phyloP scores from a whole-genome alignment of 1,140 invertebrate genomes.

The Cydia strobilella region DNA sequence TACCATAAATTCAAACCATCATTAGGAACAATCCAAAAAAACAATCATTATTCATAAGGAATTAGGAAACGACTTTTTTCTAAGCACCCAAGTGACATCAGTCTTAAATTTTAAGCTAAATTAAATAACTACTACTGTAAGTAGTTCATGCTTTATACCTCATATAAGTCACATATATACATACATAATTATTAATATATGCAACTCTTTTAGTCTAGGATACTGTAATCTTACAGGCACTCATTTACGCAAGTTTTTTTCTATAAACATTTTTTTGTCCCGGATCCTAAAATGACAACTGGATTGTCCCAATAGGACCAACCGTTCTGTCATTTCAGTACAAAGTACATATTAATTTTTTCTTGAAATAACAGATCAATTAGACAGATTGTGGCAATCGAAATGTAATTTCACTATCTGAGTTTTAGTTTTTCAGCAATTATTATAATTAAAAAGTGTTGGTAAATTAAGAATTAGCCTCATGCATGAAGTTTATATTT shows the following conservation, averaged over 20 bases:
- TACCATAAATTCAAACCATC: not conserved
- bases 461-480: no score
- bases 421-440: no score
- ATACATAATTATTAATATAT: not conserved
- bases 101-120: slow-evolving; percentile 50
- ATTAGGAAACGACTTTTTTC: slow-evolving; percentile 27
- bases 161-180: not conserved
- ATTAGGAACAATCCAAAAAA: slow-evolving; percentile 8
- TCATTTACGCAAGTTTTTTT: not conserved
- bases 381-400: no score
- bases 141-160: not conserved
- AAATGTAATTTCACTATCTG: no score
- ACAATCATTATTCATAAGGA: slow-evolving; percentile 15
- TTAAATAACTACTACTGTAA: slow-evolving; percentile 2
- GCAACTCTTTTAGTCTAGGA: not conserved
- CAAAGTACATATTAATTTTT: no score
- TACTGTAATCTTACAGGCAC: not conserved
- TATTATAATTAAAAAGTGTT: no score
- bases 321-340: no score
- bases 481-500: no score
- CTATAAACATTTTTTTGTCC: not conserved
- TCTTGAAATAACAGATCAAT: no score
- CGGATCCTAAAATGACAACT: no score
- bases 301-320: no score
- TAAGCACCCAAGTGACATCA: slow-evolving; percentile 55